Base-by-base conservation (phyloP, 2,888 invertebrate genomes). In the Trichopoda pennipes region DNA sequence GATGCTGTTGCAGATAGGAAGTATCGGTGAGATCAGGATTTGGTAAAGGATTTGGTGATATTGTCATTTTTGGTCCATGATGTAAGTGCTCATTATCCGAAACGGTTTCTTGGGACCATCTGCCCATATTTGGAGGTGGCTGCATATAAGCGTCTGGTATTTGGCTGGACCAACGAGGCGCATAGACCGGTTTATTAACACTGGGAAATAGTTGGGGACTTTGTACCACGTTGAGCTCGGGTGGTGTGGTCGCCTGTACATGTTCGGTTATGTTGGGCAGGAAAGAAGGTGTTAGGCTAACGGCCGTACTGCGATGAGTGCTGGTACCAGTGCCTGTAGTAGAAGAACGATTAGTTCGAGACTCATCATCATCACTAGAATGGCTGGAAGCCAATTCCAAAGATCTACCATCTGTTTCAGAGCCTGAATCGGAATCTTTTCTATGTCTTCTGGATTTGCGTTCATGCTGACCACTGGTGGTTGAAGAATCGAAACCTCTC, bases 311-410 rank as follows among this genome's bases (percentile, higher is more conserved):
- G 72, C 92, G 92, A 85, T 92, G 92, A 53, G 91, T 90, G 47
- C 70, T 82, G 35, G 83, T 64, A 8, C 70, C 82, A 12, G 85
- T 85, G 28, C 80, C 80, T 6, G 88, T 88, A 66, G 90, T 90
- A 0, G 92, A 91, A 8, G 90, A 90, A 28, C 90, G 87, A 0
- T 90, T 89, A 0, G 90, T 90, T 16, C 91, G 85, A 19, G 94
- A 94, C 87, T 95, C 95, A 84, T 95, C 95, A 85, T 98, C 98
- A 88, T 98, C 98, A 61, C 97, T 98, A 12, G 97, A 97, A 92
- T 98, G 98, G 89, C 98, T 98, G 63, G 98, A 98, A 16, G 98
- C 98, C 64, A 98, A 93, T 87, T 98, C 98, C 80, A 98, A 92
- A 87, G 96, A 96, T 49, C 96, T 93, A 3, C 96, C 96, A 86